Percentiles rank a stretch among this genome's conserved stretches.
Conservation (phyloP, 2,797 vertebrate genomes). For the Hybognathus amarus region DNA sequence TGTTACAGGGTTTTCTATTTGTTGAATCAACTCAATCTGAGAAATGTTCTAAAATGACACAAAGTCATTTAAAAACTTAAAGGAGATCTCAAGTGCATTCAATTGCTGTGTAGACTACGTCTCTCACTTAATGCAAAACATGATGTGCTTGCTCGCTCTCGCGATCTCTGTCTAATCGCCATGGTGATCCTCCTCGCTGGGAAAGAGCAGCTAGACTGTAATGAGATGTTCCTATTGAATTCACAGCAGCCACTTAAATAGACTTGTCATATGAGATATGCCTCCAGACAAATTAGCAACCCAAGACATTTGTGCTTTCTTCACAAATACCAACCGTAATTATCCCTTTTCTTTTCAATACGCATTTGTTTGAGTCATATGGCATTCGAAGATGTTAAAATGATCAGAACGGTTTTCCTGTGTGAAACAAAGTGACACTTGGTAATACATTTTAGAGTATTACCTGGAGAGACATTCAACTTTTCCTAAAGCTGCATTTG, state of each 20-base stretch:
- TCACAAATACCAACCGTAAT: constrained; percentile 62
- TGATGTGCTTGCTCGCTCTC: constrained; percentile 42
- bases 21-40: neutral
- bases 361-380: constrained; percentile 42
- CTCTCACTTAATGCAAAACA: constrained; percentile 52
- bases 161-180: constrained; percentile 62
- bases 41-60: constrained; percentile 28
- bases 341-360: constrained; percentile 59
- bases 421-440: constrained; percentile 24
- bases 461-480: constrained; percentile 29
- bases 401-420: neutral
- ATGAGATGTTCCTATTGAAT: constrained; percentile 67
- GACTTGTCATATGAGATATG: constrained; percentile 64
- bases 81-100: constrained; percentile 45
- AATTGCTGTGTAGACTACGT: constrained; percentile 59
- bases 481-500: constrained; percentile 46
- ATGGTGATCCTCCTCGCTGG: constrained; percentile 58
- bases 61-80: constrained; percentile 19
- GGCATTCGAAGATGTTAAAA: constrained; percentile 10
- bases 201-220: constrained; percentile 57
- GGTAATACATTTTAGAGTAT: constrained; percentile 23
- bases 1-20: neutral
- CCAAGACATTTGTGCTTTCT: constrained; percentile 60
- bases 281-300: constrained; percentile 64
- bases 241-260: constrained; percentile 66